Evolutionary conservation across 2,113 vertebrate genomes (phyloP).

Genomic region (Pao palembangensis): DNA sequence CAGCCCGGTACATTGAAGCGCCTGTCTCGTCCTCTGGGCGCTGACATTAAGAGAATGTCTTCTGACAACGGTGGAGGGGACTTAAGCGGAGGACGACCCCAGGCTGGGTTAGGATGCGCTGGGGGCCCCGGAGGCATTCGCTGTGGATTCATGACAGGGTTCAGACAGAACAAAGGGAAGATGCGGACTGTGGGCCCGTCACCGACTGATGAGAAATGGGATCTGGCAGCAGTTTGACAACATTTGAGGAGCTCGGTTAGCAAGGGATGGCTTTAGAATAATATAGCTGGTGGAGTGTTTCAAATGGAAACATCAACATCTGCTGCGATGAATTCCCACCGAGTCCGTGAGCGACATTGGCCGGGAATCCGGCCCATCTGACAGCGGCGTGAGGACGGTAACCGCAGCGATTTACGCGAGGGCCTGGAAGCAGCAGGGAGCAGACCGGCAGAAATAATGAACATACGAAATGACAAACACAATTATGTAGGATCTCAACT

Average conservation of each 20-base stretch:
- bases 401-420: not conserved
- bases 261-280: too few relatives aligned
- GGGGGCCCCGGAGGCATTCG: slow-evolving; percentile 28
- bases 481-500: not conserved
- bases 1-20: slow-evolving; percentile 37
- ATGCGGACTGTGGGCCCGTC: slow-evolving; percentile 60
- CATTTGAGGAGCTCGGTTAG: too few relatives aligned
- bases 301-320: too few relatives aligned
- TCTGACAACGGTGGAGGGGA: slow-evolving; percentile 58
- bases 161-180: slow-evolving; percentile 38
- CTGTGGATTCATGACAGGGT: slow-evolving; percentile 26
- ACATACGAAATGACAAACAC: not conserved
- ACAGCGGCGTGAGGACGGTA: slow-evolving; percentile 25
- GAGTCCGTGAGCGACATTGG: slow-evolving; percentile 48
- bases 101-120: slow-evolving; percentile 15
- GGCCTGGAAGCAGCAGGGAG: slow-evolving; percentile 27
- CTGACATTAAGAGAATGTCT: slow-evolving; percentile 50
- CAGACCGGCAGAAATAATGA: not conserved
- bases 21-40: slow-evolving; percentile 40
- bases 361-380: slow-evolving; percentile 14
- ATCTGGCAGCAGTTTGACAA: slow-evolving; percentile 63
- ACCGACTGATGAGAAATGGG: slow-evolving; percentile 52
- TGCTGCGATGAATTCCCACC: slow-evolving; percentile 43
- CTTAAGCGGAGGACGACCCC: slow-evolving; percentile 46
- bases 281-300: too few relatives aligned